phyloP scores from a whole-genome alignment of 1,140 invertebrate species.

The Danaus plexippus region DNA sequence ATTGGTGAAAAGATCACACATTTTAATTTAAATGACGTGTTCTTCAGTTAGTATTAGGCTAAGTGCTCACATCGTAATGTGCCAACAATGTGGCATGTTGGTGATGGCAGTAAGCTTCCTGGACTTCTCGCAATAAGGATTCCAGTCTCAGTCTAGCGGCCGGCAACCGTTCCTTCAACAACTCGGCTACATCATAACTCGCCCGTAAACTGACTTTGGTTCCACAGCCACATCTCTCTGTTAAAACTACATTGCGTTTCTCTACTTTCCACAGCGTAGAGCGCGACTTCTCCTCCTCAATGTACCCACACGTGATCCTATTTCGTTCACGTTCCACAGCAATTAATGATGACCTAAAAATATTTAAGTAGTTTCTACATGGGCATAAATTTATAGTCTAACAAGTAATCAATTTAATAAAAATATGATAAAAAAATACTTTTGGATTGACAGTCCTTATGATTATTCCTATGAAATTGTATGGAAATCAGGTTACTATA shows the following conservation, averaged over 20 bases:
- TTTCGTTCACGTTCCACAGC: conserved; percentile 41
- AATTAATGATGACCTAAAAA: conserved; percentile 42
- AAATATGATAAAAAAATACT: no score
- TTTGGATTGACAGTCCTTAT: no score
- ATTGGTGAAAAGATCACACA: conserved; percentile 3
- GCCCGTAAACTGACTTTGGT: conserved; percentile 27
- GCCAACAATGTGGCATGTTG: conserved; percentile 49
- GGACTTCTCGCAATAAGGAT: conserved; percentile 36
- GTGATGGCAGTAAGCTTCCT: conserved; percentile 56
- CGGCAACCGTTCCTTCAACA: conserved; percentile 43
- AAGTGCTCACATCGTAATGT: conserved; percentile 40
- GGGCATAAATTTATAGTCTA: no score
- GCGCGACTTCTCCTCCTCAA: conserved; percentile 41
- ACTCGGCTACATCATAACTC: conserved; percentile 41
- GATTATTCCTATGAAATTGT: no score
- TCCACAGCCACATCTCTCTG: conserved; percentile 41
- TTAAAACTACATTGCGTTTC: conserved; percentile 27
- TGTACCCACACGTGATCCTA: conserved; percentile 30
- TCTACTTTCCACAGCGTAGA: conserved; percentile 42
- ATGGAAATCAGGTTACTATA: no score
- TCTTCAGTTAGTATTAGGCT: no score
- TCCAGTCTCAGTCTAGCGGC: conserved; percentile 42
- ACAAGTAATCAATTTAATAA: no score
- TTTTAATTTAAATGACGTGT: conserved; percentile 4
- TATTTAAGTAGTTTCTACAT: background rate